Percentiles rank a stretch among this genome's conserved stretches.
Conservation (phyloP, 1,140 invertebrate genomes). For the Gerris buenoi region DNA sequence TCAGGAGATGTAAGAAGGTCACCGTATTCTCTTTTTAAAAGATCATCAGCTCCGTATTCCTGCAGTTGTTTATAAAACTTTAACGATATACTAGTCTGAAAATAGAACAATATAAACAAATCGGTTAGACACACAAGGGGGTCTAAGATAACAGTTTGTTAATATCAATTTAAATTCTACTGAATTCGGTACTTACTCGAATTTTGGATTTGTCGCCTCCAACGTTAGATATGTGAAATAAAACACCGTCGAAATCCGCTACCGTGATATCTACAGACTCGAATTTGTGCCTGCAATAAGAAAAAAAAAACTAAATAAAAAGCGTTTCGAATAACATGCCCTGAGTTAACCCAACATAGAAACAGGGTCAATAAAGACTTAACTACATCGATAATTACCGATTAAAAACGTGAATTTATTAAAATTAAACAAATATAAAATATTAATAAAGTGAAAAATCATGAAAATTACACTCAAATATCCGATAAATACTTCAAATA, state of each 20-base stretch:
- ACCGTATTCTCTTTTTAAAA: constrained; percentile 85
- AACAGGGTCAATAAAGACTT: too few relatives aligned
- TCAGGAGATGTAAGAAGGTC: constrained; percentile 64
- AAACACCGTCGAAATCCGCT: constrained; percentile 96
- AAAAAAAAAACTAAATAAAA: too few relatives aligned
- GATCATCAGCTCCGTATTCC: constrained; percentile 92
- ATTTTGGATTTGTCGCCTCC: constrained; percentile 93
- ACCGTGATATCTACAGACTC: constrained; percentile 87
- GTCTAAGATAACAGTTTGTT: neutral
- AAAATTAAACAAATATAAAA: neutral
- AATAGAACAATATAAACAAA: constrained; percentile 21
- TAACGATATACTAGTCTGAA: constrained; percentile 89
- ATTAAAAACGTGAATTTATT: constrained; percentile 8
- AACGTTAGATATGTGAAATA: constrained; percentile 96
- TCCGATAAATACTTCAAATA: too few relatives aligned
- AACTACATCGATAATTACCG: too few relatives aligned
- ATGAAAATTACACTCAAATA: too few relatives aligned
- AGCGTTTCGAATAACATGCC: too few relatives aligned
- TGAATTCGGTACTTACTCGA: constrained; percentile 56
- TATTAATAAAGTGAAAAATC: neutral
- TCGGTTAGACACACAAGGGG: too few relatives aligned
- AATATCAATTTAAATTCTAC: too few relatives aligned
- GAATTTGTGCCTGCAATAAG: constrained; percentile 68
- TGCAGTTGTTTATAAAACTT: constrained; percentile 98
- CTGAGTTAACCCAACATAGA: too few relatives aligned